phyloP scores from a whole-genome alignment of 2,113 vertebrate species.

The Phrynosoma platyrhinos region DNA sequence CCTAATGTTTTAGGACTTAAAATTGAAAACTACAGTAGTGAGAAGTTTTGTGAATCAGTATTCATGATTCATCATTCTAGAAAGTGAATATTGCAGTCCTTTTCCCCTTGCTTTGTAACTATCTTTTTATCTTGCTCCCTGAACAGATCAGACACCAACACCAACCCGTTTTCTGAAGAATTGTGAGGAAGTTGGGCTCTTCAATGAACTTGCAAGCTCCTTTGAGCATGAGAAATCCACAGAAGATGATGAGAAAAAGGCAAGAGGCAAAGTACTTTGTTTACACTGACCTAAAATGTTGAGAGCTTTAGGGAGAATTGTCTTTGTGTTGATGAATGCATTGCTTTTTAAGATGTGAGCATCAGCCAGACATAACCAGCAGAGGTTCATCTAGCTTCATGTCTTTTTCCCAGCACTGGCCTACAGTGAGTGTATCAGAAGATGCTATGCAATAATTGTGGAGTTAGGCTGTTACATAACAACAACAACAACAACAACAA shows the following conservation, averaged over 20 bases:
- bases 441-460: not conserved
- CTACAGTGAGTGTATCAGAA: not conserved
- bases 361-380: not conserved
- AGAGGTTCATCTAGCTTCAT: not conserved
- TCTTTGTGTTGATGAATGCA: not conserved
- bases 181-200: slow-evolving; percentile 97
- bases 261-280: slow-evolving; percentile 56
- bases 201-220: slow-evolving; percentile 94
- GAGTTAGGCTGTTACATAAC: not conserved
- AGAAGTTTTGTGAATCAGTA: accelerated
- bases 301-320: not conserved
- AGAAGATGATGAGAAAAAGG: slow-evolving; percentile 95
- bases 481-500: no score
- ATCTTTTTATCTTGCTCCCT: slow-evolving; percentile 19
- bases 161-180: slow-evolving; percentile 98
- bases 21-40: not conserved
- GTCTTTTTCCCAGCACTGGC: not conserved
- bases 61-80: accelerated
- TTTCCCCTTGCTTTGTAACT: not conserved
- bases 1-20: not conserved
- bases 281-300: accelerated
- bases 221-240: slow-evolving; percentile 93
- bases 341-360: not conserved
- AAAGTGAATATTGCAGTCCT: not conserved
- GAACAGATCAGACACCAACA: slow-evolving; percentile 95